phyloP scores from a whole-genome alignment of 2,888 invertebrate species.

The Homarus gammarus region DNA sequence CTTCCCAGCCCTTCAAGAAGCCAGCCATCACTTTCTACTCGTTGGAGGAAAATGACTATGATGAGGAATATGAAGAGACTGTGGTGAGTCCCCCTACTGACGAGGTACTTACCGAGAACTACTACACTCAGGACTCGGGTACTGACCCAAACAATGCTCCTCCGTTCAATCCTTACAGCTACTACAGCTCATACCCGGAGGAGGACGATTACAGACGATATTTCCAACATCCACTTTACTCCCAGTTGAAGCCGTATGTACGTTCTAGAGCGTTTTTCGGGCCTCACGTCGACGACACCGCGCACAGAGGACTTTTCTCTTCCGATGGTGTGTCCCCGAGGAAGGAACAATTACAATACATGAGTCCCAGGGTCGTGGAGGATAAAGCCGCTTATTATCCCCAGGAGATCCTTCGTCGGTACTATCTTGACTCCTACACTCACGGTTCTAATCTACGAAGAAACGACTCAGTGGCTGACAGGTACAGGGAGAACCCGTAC shows the following conservation, averaged over 20 bases:
- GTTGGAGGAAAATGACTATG: constrained; percentile 23
- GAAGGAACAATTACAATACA: constrained; percentile 33
- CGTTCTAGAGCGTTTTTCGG: constrained; percentile 38
- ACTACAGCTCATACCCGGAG: neutral
- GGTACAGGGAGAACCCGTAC: constrained; percentile 51
- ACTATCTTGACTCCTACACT: constrained; percentile 47
- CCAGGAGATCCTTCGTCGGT: constrained; percentile 54
- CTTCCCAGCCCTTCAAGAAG: constrained; percentile 31
- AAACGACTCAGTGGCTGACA: constrained; percentile 10
- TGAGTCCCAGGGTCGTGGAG: constrained; percentile 22
- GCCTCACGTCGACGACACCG: constrained; percentile 32
- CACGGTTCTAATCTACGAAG: constrained; percentile 1
- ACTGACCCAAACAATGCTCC: too few relatives aligned
- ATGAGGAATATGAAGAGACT: neutral
- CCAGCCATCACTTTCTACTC: constrained; percentile 60
- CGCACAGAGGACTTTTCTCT: neutral
- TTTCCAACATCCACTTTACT: neutral
- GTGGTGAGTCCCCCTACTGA: neutral
- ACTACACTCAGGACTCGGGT: neutral
- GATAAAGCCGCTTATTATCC: constrained; percentile 50
- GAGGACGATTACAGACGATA: constrained; percentile 13
- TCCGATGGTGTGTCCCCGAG: neutral
- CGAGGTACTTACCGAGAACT: neutral
- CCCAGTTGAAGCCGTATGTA: neutral
- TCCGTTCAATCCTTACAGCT: neutral